Evolutionary conservation across 2,888 invertebrate species (phyloP).

Genomic region (Thereva unica): DNA sequence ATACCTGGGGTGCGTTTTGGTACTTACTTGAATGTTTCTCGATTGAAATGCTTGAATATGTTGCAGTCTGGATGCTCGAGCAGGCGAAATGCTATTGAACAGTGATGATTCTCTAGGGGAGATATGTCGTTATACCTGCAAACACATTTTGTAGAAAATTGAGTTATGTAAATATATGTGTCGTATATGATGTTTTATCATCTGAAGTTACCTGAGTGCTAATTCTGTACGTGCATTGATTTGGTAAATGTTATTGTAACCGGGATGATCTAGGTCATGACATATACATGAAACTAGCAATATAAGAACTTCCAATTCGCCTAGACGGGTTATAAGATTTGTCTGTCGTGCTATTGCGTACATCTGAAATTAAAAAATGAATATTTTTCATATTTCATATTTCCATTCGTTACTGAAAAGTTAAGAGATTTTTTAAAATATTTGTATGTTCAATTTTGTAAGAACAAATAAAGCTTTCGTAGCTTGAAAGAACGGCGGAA

Average conservation of each 20-base stretch:
- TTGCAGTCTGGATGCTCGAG: conserved; percentile 79
- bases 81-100: conserved; percentile 80
- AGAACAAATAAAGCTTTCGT: too few relatives aligned
- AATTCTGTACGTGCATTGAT: conserved; percentile 83
- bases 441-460: too few relatives aligned
- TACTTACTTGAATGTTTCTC: conserved; percentile 64
- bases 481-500: too few relatives aligned
- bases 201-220: conserved; percentile 65
- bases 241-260: conserved; percentile 78
- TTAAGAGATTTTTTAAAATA: neutral
- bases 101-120: conserved; percentile 84
- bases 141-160: conserved; percentile 17
- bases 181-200: conserved; percentile 21
- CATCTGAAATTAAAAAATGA: conserved; percentile 63
- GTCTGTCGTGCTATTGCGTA: conserved; percentile 78
- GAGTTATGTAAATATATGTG: conserved; percentile 1
- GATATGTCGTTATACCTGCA: conserved; percentile 79
- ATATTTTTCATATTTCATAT: neutral
- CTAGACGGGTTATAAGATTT: conserved; percentile 70
- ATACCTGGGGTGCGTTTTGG: neutral
- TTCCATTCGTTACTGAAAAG: neutral
- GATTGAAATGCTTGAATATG: conserved; percentile 71
- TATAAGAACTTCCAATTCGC: conserved; percentile 75
- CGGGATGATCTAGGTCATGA: conserved; percentile 79
- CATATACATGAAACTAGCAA: conserved; percentile 79